phyloP scores from a whole-genome alignment of 2,113 vertebrate genomes.

The Bambusicola thoracicus region DNA sequence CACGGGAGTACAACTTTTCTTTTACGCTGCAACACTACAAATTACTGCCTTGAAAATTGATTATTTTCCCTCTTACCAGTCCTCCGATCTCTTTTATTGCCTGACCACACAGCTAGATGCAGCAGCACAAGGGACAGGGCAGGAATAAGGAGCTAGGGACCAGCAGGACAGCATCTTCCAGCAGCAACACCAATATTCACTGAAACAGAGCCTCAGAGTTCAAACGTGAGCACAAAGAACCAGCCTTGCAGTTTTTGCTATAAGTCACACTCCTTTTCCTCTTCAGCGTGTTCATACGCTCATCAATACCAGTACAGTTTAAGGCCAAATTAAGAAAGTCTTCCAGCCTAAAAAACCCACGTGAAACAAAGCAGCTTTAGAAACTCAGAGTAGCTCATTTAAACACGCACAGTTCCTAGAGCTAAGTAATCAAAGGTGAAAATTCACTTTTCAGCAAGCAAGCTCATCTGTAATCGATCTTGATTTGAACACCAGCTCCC shows the following conservation, averaged over 20 bases:
- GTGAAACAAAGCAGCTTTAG: neutral
- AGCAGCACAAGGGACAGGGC: neutral
- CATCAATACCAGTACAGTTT: neutral
- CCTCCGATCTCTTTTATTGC: neutral
- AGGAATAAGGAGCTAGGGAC: neutral
- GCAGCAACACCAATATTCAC: neutral
- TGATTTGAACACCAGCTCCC: neutral
- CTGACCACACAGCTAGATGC: neutral
- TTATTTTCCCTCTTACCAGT: neutral
- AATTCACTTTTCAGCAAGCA: neutral
- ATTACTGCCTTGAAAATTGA: neutral
- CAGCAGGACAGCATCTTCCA: neutral
- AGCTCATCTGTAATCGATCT: neutral
- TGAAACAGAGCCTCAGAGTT: neutral
- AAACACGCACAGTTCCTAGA: rapidly evolving
- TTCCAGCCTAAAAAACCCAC: neutral
- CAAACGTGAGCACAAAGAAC: neutral
- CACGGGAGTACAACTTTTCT: neutral
- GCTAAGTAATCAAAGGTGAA: neutral
- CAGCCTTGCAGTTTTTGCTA: neutral
- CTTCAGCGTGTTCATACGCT: neutral
- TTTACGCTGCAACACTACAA: neutral
- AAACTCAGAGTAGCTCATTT: neutral
- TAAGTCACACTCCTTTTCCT: neutral
- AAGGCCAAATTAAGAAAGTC: neutral